Conservation (phyloP, 2,113 vertebrate species). For the Tyto alba region DNA sequence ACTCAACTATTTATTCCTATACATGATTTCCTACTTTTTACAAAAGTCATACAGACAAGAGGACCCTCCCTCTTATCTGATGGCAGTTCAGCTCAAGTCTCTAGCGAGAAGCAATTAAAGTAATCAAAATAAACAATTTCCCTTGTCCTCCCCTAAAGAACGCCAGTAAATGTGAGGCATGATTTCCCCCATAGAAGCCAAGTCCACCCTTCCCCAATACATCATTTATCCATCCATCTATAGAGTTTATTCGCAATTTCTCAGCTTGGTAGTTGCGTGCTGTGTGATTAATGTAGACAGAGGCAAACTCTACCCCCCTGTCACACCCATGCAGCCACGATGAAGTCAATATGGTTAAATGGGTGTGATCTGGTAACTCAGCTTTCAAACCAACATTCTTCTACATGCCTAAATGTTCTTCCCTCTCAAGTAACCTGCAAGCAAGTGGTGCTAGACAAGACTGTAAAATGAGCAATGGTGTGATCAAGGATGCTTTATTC, state of each 20-base stretch:
- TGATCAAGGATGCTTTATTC: accelerated
- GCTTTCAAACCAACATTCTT: neutral
- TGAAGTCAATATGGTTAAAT: neutral
- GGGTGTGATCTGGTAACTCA: neutral
- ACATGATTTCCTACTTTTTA: neutral
- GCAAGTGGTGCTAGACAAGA: neutral
- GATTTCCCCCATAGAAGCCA: neutral
- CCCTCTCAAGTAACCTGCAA: neutral
- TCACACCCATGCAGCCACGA: neutral
- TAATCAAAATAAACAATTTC: neutral
- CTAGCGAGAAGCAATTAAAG: accelerated
- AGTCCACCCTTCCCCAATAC: neutral
- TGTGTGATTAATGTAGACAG: neutral
- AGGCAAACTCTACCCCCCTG: neutral
- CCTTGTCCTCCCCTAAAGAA: neutral
- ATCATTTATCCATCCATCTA: neutral
- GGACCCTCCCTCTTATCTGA: neutral
- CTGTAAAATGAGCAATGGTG: accelerated
- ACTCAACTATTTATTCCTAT: neutral
- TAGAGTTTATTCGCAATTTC: neutral
- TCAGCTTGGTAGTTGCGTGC: neutral
- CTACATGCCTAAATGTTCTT: neutral
- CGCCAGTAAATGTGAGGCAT: accelerated
- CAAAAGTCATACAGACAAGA: neutral
- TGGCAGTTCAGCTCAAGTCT: neutral